Evolutionary conservation across 2,888 invertebrate species (phyloP).

Genomic region (Lepidocyrtinus sp.): DNA sequence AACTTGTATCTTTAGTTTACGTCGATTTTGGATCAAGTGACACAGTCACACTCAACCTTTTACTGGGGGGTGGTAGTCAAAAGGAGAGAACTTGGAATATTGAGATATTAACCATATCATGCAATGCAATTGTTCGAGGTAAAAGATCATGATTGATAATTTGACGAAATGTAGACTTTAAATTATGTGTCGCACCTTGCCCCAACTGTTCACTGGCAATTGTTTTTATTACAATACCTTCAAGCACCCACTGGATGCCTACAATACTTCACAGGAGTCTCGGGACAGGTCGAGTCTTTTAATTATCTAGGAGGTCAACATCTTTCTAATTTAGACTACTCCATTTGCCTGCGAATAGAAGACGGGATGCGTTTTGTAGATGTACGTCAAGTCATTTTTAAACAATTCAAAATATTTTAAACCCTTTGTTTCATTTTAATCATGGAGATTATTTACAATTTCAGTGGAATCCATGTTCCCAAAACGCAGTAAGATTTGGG

Average conservation of each 20-base stretch:
- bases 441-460: too few species aligned
- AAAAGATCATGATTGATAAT: not conserved
- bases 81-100: constrained; percentile 86
- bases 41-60: constrained; percentile 86
- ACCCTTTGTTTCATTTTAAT: too few species aligned
- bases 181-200: too few species aligned
- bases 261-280: constrained; percentile 85
- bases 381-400: constrained; percentile 42
- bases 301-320: constrained; percentile 81
- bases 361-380: constrained; percentile 80
- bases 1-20: constrained; percentile 80
- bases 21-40: constrained; percentile 83
- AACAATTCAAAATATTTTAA: not conserved
- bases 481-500: constrained; percentile 55
- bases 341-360: constrained; percentile 87
- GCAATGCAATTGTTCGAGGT: constrained; percentile 83
- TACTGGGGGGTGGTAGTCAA: constrained; percentile 83
- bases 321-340: constrained; percentile 90
- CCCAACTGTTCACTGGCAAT: too few species aligned
- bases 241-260: constrained; percentile 83
- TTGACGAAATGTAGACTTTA: too few species aligned
- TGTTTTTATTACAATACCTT: too few species aligned
- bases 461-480: constrained; percentile 65
- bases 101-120: constrained; percentile 84
- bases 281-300: constrained; percentile 86